phyloP scores from a whole-genome alignment of 2,888 invertebrate genomes.

The Listrodromus nycthemerus region DNA sequence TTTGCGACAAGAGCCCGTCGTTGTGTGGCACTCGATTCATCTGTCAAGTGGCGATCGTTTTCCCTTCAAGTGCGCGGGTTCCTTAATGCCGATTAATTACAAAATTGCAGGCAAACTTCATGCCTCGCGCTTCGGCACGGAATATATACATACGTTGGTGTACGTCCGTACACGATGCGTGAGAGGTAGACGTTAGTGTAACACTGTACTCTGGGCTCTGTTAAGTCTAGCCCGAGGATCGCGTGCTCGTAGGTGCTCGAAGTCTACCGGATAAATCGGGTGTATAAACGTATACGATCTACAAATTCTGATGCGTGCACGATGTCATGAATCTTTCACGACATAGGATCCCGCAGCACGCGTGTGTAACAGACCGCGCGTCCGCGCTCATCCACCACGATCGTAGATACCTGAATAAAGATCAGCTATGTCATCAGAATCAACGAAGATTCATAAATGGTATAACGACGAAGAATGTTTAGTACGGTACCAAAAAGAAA shows the following conservation, averaged over 20 bases:
- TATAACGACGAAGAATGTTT: slow-evolving; percentile 64
- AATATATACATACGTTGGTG: slow-evolving; percentile 21
- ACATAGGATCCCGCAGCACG: slow-evolving; percentile 24
- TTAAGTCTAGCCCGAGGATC: slow-evolving; percentile 53
- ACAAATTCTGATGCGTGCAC: slow-evolving; percentile 66
- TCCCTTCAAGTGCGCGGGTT: slow-evolving; percentile 32
- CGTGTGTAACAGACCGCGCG: slow-evolving; percentile 19
- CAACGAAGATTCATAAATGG: slow-evolving; percentile 65
- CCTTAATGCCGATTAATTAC: slow-evolving; percentile 55
- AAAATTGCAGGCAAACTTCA: slow-evolving; percentile 52
- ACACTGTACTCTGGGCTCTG: slow-evolving; percentile 28
- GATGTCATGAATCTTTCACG: slow-evolving; percentile 66
- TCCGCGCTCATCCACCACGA: slow-evolving; percentile 34
- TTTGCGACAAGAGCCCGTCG: neutral
- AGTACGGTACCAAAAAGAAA: slow-evolving; percentile 14
- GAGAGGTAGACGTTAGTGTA: neutral
- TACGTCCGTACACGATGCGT: slow-evolving; percentile 29
- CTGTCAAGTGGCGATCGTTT: slow-evolving; percentile 16
- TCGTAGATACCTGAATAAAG: slow-evolving; percentile 53
- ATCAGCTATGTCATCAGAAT: slow-evolving; percentile 61
- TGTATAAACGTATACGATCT: slow-evolving; percentile 66
- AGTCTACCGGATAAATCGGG: slow-evolving; percentile 63
- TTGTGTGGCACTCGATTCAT: slow-evolving; percentile 28
- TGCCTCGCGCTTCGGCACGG: slow-evolving; percentile 31
- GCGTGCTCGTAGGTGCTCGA: slow-evolving; percentile 65